Conservation (phyloP, 2,888 invertebrate genomes). For the Nysson spinosus region DNA sequence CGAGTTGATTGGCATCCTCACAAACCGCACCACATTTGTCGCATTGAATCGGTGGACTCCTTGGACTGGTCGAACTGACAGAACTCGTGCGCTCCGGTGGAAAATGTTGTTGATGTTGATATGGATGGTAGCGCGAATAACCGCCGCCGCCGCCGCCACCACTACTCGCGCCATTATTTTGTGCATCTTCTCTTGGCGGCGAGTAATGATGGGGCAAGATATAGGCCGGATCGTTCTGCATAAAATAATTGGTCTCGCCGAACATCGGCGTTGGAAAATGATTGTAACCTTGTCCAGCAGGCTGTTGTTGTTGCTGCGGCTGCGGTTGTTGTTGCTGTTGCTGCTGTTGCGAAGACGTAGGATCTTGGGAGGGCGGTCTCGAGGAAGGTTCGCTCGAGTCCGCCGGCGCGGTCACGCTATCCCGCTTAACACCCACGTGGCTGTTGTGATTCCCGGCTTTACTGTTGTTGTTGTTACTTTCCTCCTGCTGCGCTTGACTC, state of each 20-base stretch:
- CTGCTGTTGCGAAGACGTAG: slow-evolving; percentile 75
- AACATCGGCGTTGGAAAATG: slow-evolving; percentile 67
- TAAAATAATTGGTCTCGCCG: slow-evolving; percentile 65
- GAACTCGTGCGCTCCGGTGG: slow-evolving; percentile 71
- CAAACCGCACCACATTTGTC: slow-evolving; percentile 91
- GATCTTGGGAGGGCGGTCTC: slow-evolving; percentile 79
- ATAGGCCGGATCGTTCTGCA: slow-evolving; percentile 70
- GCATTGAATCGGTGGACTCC: slow-evolving; percentile 84
- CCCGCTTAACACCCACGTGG: slow-evolving; percentile 80
- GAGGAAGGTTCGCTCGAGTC: slow-evolving; percentile 84
- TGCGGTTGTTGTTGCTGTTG: slow-evolving; percentile 55
- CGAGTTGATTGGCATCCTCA: slow-evolving; percentile 85
- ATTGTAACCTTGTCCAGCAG: slow-evolving; percentile 53
- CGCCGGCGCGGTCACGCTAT: slow-evolving; percentile 81
- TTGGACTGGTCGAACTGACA: slow-evolving; percentile 82
- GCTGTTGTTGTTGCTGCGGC: slow-evolving; percentile 49
- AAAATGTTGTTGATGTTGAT: slow-evolving; percentile 80
- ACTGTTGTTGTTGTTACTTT: slow-evolving; percentile 83
- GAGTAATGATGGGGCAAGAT: slow-evolving; percentile 77
- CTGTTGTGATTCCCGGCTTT: slow-evolving; percentile 74
- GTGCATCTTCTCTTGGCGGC: slow-evolving; percentile 79
- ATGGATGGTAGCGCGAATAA: slow-evolving; percentile 70
- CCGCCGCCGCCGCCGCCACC: slow-evolving; percentile 50
- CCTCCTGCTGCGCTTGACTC: slow-evolving; percentile 80
- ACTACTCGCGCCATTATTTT: slow-evolving; percentile 77